These are phyloP conservation scores for Antheraea mylitta DNA, from an alignment of 1,140 invertebrate genomes.

Conservation along the genomic window DNA sequence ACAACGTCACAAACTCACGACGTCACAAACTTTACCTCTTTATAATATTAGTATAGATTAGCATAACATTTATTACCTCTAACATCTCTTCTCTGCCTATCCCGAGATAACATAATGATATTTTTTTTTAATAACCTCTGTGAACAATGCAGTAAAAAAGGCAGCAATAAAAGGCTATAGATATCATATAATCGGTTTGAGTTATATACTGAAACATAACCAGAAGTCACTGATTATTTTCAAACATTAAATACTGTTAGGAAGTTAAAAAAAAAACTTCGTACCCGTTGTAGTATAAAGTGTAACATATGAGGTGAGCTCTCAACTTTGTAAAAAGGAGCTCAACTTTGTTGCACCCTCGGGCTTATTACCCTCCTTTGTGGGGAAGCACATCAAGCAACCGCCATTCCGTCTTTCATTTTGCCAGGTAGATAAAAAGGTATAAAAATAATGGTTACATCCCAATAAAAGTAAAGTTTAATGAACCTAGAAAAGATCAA, in stretches of 20 bases:
- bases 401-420: not conserved
- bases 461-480: not conserved
- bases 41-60: no score
- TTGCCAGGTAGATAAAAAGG: not conserved
- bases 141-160: no score
- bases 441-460: not conserved
- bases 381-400: not conserved
- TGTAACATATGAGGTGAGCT: not conserved
- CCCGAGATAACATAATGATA: no score
- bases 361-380: slow-evolving; percentile 23
- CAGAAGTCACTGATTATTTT: no score
- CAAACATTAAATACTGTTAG: not conserved
- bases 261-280: not conserved
- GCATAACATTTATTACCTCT: no score
- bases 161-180: no score
- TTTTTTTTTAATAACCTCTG: no score
- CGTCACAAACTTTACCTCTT: no score
- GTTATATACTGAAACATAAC: no score
- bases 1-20: no score
- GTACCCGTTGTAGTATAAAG: not conserved
- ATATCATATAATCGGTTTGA: no score
- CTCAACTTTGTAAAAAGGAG: not conserved
- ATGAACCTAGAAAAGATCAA: not conserved
- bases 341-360: slow-evolving; percentile 13
- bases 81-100: no score